Conservation (phyloP, 2,888 invertebrate species). For the Ectemnius continuus region DNA sequence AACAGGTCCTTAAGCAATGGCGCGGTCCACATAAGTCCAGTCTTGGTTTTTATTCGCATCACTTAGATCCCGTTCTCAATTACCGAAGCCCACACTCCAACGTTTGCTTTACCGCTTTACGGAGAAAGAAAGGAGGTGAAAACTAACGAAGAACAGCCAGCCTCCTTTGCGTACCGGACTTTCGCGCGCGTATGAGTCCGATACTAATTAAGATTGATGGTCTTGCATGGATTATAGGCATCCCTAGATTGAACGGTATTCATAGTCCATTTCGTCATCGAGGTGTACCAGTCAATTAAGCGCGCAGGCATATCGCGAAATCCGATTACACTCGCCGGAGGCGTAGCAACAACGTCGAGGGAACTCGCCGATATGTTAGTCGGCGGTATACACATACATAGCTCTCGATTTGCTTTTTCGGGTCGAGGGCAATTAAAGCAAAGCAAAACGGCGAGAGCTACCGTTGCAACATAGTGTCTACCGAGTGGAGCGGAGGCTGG, state of each 20-base stretch:
- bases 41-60: slow-evolving; percentile 7
- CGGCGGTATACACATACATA: no score
- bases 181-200: no score
- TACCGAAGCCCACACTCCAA: neutral
- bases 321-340: slow-evolving; percentile 20
- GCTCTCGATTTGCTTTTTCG: slow-evolving; percentile 11
- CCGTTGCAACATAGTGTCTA: slow-evolving; percentile 1
- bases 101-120: neutral
- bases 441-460: slow-evolving; percentile 8
- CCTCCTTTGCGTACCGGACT: no score
- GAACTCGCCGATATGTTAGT: no score
- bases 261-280: no score
- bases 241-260: no score
- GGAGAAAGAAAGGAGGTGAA: neutral
- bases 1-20: slow-evolving; percentile 16
- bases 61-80: slow-evolving; percentile 14
- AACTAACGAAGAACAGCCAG: neutral
- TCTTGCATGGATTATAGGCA: no score
- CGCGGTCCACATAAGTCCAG: slow-evolving; percentile 12
- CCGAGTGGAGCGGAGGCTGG: slow-evolving; percentile 11
- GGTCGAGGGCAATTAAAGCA: slow-evolving; percentile 36
- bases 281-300: no score
- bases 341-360: no score
- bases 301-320: neutral
- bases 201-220: no score